These are phyloP conservation scores for Phataginus tetradactyla DNA, from an alignment of 2,797 vertebrate species.

Conservation along the genomic window DNA sequence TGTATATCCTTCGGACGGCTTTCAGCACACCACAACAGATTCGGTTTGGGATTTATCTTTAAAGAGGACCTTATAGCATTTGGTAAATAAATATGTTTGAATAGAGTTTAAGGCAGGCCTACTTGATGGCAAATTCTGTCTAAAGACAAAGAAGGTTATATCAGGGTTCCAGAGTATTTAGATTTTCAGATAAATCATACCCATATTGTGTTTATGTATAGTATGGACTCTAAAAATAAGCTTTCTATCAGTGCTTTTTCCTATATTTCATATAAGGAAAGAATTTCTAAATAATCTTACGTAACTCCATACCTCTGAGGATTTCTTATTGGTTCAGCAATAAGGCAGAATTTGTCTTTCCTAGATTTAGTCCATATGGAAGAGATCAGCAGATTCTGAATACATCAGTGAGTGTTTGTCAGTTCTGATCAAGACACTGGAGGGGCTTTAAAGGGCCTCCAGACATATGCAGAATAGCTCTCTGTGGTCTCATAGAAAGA, in stretches of 20 bases:
- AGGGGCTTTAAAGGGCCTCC: constrained; percentile 1
- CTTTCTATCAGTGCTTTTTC: constrained; percentile 40
- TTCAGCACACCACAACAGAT: neutral
- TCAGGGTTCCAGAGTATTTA: constrained; percentile 39
- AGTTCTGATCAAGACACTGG: constrained; percentile 43
- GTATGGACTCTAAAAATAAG: constrained; percentile 42
- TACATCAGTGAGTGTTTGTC: constrained; percentile 54
- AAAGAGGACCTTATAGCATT: neutral
- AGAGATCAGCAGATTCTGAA: constrained; percentile 71
- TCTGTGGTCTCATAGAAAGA: constrained; percentile 2
- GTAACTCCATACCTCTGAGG: constrained; percentile 52
- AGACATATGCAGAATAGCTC: neutral
- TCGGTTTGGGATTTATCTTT: constrained; percentile 36
- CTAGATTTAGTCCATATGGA: constrained; percentile 66
- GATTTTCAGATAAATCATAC: constrained; percentile 51
- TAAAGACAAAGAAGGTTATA: constrained; percentile 23
- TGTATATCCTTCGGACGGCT: neutral
- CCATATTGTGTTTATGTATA: constrained; percentile 36
- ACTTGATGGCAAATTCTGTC: constrained; percentile 37
- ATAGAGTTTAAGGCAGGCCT: neutral
- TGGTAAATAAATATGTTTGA: constrained; percentile 59
- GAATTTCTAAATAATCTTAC: constrained; percentile 61
- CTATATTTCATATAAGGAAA: constrained; percentile 42
- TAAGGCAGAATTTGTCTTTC: constrained; percentile 69
- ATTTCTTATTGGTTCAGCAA: constrained; percentile 65